phyloP scores from a whole-genome alignment of 1,140 invertebrate species.

The Diachasmimorpha longicaudata region DNA sequence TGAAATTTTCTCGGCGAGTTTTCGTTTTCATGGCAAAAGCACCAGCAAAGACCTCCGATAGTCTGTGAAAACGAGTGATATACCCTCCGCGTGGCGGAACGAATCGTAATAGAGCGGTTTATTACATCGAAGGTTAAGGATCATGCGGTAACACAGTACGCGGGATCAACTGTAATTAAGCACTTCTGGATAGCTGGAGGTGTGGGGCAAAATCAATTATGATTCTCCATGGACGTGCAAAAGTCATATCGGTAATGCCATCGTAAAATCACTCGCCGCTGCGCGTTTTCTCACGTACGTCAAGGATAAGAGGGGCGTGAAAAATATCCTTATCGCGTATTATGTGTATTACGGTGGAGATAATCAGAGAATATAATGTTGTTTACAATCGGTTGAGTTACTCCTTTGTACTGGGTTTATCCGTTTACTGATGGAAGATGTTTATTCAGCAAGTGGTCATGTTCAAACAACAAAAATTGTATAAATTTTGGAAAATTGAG shows the following conservation, averaged over 20 bases:
- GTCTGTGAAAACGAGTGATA: not conserved
- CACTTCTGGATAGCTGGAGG: conserved; percentile 9
- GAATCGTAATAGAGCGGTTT: conserved; percentile 29
- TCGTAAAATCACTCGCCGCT: not conserved
- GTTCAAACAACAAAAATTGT: too few relatives aligned
- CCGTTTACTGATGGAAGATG: too few relatives aligned
- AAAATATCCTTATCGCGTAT: too few relatives aligned
- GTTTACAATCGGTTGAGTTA: too few relatives aligned
- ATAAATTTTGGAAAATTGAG: too few relatives aligned
- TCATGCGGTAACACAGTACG: conserved; percentile 15
- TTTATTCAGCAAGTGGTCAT: too few relatives aligned
- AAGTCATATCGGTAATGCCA: conserved; percentile 8
- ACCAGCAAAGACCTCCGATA: too few relatives aligned
- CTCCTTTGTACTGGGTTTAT: too few relatives aligned
- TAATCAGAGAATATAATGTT: too few relatives aligned
- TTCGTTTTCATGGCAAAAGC: too few relatives aligned
- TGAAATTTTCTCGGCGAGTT: too few relatives aligned
- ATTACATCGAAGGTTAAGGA: conserved; percentile 19
- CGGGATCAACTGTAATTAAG: conserved; percentile 18
- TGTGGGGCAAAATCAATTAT: conserved; percentile 14
- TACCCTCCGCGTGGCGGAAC: conserved; percentile 11
- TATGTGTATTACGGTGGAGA: too few relatives aligned
- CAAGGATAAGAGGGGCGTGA: not conserved
- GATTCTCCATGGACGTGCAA: not conserved
- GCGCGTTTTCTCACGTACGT: not conserved